phyloP scores from a whole-genome alignment of 2,888 invertebrate genomes.

The Ectemnius lituratus region DNA sequence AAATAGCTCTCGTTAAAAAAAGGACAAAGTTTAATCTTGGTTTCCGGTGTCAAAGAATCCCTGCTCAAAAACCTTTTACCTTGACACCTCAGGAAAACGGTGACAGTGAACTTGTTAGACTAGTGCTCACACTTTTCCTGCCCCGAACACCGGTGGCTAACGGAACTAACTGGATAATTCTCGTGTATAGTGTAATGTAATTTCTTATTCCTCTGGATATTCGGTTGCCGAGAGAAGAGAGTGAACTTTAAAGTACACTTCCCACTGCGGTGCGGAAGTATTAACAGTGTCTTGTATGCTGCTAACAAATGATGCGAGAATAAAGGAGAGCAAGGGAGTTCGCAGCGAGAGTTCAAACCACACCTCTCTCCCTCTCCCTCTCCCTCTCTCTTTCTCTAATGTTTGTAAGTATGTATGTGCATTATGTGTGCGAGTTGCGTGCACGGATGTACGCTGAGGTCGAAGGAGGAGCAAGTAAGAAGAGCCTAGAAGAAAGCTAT shows the following conservation, averaged over 20 bases:
- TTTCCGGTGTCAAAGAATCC: constrained; percentile 54
- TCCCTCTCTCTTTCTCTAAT: no score
- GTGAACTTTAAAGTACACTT: no score
- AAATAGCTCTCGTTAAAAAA: constrained; percentile 48
- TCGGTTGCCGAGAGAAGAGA: no score
- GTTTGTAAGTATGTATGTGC: background rate
- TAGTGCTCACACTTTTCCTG: background rate
- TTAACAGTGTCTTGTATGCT: background rate
- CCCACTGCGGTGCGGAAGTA: no score
- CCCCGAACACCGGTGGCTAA: background rate
- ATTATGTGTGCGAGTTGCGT: background rate
- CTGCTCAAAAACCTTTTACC: constrained; percentile 14
- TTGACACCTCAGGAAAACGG: background rate
- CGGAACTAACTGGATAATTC: background rate
- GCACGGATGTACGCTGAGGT: background rate
- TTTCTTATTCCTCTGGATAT: background rate
- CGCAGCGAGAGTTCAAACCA: background rate
- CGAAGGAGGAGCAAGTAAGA: constrained; percentile 7
- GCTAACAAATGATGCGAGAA: constrained; percentile 4
- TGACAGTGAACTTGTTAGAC: constrained; percentile 1
- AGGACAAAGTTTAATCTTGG: constrained; percentile 31
- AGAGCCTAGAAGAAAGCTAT: constrained; percentile 23
- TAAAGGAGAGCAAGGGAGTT: background rate
- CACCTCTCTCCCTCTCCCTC: background rate
- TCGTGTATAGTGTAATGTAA: constrained; percentile 1